Base-by-base conservation (phyloP, 2,888 invertebrate genomes). In the Yponomeuta malinellus region DNA sequence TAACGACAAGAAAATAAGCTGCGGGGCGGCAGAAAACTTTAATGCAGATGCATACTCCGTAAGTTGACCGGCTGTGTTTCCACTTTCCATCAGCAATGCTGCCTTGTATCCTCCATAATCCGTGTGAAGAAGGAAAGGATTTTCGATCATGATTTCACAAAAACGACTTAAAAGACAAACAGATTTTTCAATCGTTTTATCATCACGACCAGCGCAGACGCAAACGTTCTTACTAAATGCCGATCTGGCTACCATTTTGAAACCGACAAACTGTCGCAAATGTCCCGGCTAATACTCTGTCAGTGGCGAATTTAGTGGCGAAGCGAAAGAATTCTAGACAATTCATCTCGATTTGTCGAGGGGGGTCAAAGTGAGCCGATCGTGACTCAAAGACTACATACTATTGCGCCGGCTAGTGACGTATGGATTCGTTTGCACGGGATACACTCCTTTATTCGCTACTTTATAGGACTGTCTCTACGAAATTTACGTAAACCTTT, bases 301-400 rank as follows among this genome's bases (percentile, higher is more conserved):
- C 65, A 33, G 12, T 65, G 12, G 65, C 65, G 31, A 65, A 65
- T 65, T 31, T 31, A 65, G 65, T 67, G 63, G 63, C 48, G 23
- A 64, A 69, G 33, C 37, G 68, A 83, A 86, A 83, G 85, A 87
- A 85, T 84, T 79, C 78, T 78, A 78, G 77, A 83, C 85, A 89
- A 89, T 90, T 89, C 90, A 88, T 90, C 88, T 88, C 86, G 90
- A 91, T 91, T 90, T 90, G 91, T 90, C 88, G 79, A 37, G 78
- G 75, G 79, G 78, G 87, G 88, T 89, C 90, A 89, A 86, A 75
- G 77, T 76, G 78, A 78, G 77, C 77, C 74, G 79, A 33, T 86
- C 89, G 88, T 90, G 89, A 89, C 89, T 88, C 71, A 74, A 75
- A 75, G 75, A 74, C 75, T 68, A 77, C 77, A 77, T 78, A 77